Base-by-base conservation (phyloP, 2,888 invertebrate genomes). In the Polyommatus icarus region DNA sequence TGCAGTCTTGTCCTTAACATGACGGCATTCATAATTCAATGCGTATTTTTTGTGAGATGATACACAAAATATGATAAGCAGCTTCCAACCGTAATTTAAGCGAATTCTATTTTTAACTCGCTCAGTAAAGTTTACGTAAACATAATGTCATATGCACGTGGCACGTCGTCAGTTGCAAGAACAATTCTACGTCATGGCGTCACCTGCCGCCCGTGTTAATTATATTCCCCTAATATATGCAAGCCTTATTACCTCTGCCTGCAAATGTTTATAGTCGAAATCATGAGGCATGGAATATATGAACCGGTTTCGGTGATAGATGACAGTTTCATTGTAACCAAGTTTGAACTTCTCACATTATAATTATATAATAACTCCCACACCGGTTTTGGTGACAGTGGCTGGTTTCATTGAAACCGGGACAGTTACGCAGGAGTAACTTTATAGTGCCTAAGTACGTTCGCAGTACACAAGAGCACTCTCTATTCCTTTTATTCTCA, bases 121-220 rank as follows among this genome's bases (percentile, higher is more conserved):
- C 67, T 67, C 29, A 29, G 12, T 67, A 67, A 67, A 29, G 15
- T 67, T 8, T 24, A 67, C 29, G 67, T 67, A 18, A 67, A 61
- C 29, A 67, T 32, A 6, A 32, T 67, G 29, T 32, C 67, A 7
- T 67, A 32, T 67, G 67, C 6, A 15, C 67, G 67, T 20, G 67
- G 29, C 67, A 32, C 67, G 67, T 15, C 82, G 84, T 82, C 85
- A 85, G 83, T 82, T 85, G 85, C 84, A 83, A 84, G 87, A 85
- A 88, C 89, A 89, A 89, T 89, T 88, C 85, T 84, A 81, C 85
- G 86, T 84, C 85, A 83, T 87, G 88, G 86, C 81, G 86, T 84
- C 86, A 84, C 83, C 84, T 84, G 84, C 83, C 84, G 82, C 82
- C 82, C 83, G 82, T 77, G 81, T 79, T 29, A 75, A 50, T 75